phyloP scores from a whole-genome alignment of 2,888 invertebrate genomes.

The Dryocosmus kuriphilus region DNA sequence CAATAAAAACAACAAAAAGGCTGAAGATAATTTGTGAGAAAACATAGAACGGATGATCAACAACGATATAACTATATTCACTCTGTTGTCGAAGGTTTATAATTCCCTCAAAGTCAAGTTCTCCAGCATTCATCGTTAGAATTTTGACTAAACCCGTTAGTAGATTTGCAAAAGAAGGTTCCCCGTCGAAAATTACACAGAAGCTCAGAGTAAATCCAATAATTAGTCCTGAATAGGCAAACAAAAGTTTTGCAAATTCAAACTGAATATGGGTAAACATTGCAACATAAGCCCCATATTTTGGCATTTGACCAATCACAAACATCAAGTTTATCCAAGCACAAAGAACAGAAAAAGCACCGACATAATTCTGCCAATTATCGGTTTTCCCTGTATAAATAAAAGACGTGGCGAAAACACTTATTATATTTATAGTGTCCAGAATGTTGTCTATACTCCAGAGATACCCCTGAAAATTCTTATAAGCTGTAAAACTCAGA shows the following conservation, averaged over 20 bases:
- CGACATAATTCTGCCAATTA: conserved; percentile 76
- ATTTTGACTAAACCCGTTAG: conserved; percentile 75
- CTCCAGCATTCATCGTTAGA: conserved; percentile 76
- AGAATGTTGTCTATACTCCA: no score
- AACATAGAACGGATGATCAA: conserved; percentile 72
- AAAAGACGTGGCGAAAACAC: no score
- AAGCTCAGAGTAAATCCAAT: conserved; percentile 78
- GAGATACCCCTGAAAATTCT: conserved; percentile 73
- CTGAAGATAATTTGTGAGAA: conserved; percentile 75
- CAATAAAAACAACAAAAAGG: conserved; percentile 75
- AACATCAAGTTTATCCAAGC: conserved; percentile 77
- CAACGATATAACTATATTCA: conserved; percentile 65
- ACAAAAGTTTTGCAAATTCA: conserved; percentile 50
- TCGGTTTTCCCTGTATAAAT: conserved; percentile 71
- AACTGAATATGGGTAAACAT: no score
- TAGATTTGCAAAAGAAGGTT: conserved; percentile 73
- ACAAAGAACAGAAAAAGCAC: conserved; percentile 77
- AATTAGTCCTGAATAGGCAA: conserved; percentile 76
- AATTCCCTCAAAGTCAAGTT: conserved; percentile 74
- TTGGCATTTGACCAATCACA: conserved; percentile 76
- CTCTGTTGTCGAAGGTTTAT: conserved; percentile 69
- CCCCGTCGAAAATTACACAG: conserved; percentile 75
- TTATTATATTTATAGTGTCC: no score
- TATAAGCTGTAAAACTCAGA: conserved; percentile 72
- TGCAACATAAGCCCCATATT: no score